phyloP scores from a whole-genome alignment of 2,888 invertebrate species.

The Aporophyla lueneburgensis region DNA sequence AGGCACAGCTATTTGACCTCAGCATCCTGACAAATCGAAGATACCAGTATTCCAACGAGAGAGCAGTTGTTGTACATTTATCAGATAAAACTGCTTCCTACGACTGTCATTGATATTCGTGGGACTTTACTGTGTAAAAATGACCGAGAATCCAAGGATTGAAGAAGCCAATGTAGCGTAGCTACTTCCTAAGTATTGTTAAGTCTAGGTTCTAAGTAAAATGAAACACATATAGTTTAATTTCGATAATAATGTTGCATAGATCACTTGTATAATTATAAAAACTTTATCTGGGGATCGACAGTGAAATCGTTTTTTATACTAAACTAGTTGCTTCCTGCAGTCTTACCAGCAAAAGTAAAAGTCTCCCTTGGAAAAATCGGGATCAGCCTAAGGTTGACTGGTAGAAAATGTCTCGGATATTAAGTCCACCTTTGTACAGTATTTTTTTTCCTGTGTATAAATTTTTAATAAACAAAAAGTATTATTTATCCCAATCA shows the following conservation, averaged over 20 bases:
- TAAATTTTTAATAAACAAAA: no score
- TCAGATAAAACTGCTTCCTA: background rate
- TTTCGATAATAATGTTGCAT: background rate
- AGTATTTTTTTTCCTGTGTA: no score
- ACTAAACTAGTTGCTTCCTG: no score
- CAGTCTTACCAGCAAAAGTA: no score
- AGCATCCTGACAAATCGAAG: background rate
- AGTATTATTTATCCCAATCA: no score
- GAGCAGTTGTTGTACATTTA: background rate
- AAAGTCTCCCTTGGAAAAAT: no score
- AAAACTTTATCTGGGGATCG: background rate
- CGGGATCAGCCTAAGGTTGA: no score
- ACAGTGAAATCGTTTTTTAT: no score
- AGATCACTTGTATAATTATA: background rate
- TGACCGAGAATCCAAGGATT: background rate
- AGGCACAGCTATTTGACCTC: background rate
- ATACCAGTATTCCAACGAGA: slow-evolving; percentile 4
- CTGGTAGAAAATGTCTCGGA: no score
- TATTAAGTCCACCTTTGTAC: no score
- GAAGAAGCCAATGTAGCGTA: background rate
- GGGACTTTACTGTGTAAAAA: background rate
- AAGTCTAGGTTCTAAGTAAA: background rate
- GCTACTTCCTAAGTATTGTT: background rate
- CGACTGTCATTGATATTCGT: background rate
- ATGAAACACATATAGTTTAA: background rate